These are phyloP conservation scores for Manis crassicaudata DNA, from an alignment of 2,797 vertebrate species.

Conservation along the genomic window DNA sequence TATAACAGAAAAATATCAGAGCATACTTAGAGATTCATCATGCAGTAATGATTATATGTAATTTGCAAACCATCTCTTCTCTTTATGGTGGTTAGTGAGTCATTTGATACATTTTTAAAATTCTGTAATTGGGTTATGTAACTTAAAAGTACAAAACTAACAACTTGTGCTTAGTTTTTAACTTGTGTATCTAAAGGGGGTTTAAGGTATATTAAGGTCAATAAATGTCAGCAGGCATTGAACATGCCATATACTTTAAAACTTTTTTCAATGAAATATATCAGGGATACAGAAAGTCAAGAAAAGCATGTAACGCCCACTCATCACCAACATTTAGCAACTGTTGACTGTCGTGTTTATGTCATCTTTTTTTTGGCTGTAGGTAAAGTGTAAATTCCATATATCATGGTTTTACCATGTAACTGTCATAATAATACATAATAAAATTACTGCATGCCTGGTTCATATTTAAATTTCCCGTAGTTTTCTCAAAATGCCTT, in stretches of 20 bases:
- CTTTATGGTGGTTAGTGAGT: conserved; percentile 39
- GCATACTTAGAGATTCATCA: background rate
- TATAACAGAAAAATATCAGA: background rate
- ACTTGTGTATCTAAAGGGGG: background rate
- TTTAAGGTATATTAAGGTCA: background rate
- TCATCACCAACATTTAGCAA: background rate
- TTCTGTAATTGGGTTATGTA: background rate
- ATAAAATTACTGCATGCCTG: background rate
- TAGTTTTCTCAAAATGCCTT: background rate
- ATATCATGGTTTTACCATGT: background rate
- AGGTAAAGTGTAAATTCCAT: background rate
- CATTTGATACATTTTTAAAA: background rate
- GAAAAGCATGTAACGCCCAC: background rate
- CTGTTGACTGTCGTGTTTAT: background rate
- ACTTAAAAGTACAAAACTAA: background rate
- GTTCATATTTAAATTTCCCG: conserved; percentile 19
- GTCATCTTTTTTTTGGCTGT: background rate
- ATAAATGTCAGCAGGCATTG: background rate
- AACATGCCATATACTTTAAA: background rate
- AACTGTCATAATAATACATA: background rate
- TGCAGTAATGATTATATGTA: background rate
- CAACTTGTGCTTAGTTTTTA: background rate
- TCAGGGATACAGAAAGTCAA: background rate
- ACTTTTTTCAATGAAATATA: background rate
- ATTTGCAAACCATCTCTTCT: background rate